phyloP scores from a whole-genome alignment of 2,888 invertebrate species.

The Dynastes tityus region DNA sequence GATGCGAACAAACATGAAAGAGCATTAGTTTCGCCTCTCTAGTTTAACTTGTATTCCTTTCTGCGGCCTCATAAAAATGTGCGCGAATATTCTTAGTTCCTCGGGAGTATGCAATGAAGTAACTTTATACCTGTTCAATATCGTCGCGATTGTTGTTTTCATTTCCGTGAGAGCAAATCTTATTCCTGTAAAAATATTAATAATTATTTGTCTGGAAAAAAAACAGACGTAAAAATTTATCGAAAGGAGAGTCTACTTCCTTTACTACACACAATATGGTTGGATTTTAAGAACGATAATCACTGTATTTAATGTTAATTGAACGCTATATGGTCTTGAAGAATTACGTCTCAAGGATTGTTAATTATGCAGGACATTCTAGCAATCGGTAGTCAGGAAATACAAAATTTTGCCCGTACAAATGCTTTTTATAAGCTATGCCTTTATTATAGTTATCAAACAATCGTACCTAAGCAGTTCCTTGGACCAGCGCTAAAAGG shows the following conservation, averaged over 20 bases:
- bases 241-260: too few relatives aligned
- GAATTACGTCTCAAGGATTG: too few relatives aligned
- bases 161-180: conserved; percentile 23
- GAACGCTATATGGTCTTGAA: too few relatives aligned
- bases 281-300: too few relatives aligned
- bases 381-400: too few relatives aligned
- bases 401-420: too few relatives aligned
- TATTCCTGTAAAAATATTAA: conserved; percentile 29
- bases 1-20: neutral
- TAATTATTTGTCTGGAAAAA: neutral
- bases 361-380: too few relatives aligned
- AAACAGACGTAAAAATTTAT: neutral
- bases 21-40: conserved; percentile 18
- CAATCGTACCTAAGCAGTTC: conserved; percentile 42
- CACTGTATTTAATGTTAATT: too few relatives aligned
- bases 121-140: conserved; percentile 24
- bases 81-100: neutral
- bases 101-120: conserved; percentile 6
- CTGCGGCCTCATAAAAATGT: conserved; percentile 22
- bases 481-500: conserved; percentile 49
- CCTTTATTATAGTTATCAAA: too few relatives aligned
- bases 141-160: conserved; percentile 17
- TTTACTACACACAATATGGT: too few relatives aligned
- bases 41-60: conserved; percentile 28
- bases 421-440: too few relatives aligned